phyloP scores from a whole-genome alignment of 1,140 invertebrate genomes.

The Bombus difficillimus region DNA sequence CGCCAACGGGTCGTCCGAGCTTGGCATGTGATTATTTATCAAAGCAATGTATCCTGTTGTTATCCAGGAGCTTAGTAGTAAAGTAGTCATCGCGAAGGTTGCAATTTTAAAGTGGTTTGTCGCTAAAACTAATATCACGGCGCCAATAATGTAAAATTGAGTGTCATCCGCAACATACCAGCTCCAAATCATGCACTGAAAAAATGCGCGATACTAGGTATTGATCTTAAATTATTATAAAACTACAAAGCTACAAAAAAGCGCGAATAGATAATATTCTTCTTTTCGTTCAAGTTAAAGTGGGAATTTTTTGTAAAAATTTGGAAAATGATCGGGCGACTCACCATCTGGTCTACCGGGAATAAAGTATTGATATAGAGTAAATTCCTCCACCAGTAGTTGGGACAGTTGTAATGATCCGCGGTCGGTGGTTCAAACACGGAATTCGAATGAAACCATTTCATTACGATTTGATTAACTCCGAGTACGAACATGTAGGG shows the following conservation, averaged over 20 bases:
- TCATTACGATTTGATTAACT: slow-evolving; percentile 90
- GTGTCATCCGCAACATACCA: slow-evolving; percentile 95
- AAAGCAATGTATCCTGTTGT: slow-evolving; percentile 92
- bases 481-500: slow-evolving; percentile 93
- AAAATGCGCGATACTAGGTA: not conserved
- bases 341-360: slow-evolving; percentile 93
- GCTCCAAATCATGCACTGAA: slow-evolving; percentile 93
- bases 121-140: slow-evolving; percentile 89
- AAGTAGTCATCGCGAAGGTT: slow-evolving; percentile 84
- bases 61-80: slow-evolving; percentile 89
- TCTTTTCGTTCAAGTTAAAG: not conserved
- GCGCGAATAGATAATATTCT: not conserved
- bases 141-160: slow-evolving; percentile 92
- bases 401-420: slow-evolving; percentile 91
- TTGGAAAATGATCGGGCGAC: slow-evolving; percentile 32
- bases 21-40: slow-evolving; percentile 90
- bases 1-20: slow-evolving; percentile 90
- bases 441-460: slow-evolving; percentile 91
- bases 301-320: no score
- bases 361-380: slow-evolving; percentile 93
- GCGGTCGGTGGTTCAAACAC: slow-evolving; percentile 91
- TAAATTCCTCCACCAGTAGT: slow-evolving; percentile 94
- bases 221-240: not conserved
- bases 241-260: not conserved
- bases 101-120: slow-evolving; percentile 90